Base-by-base conservation (phyloP, 1,140 invertebrate genomes). In the Globodera rostochiensis region DNA sequence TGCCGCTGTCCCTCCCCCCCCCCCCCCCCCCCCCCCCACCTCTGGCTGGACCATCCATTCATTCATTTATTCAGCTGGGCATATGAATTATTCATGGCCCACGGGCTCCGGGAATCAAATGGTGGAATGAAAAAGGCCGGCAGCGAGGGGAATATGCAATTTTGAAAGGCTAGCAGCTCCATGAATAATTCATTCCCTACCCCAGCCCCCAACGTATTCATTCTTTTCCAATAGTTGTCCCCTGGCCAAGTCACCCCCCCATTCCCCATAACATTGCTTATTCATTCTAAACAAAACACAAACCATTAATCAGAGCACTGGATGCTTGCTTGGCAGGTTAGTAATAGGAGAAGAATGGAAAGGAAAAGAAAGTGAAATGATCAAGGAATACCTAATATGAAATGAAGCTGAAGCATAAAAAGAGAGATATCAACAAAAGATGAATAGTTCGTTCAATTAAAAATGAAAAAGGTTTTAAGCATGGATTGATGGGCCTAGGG, bases 1-100 rank as follows among this genome's bases (percentile, higher is more conserved):
- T 9, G 13, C 57, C 11, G 57, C 19, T 9, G 57, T 9, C n/a
- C n/a, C n/a, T n/a, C n/a, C 8, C 57, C 57, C 57, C 13, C 15
- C 25, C n/a, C 69, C 25, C 69, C 25, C 69, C 21, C 8, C 21
- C 69, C 46, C 21, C 69, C 3, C n/a, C 15, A 4, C 69, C 69
- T 7, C 7, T 7, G 6, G 21, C 21, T 71, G 9, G 69, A 36
- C 69, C n/a, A 47, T 19, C n/a, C n/a, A n/a, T n/a, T 47, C 69
- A 71, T 71, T 47, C 69, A 71, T 47, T 47, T 47, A 71, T 71
- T 71, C 69, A 71, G 69, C 69, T 71, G 46, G 46, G 69, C 69
- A 25, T 45, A 71, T 71, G 69, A 36, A 71, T 71, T 71, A 71
- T 71, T 71, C 69, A 71, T 71, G 69, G 69, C 57, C 57, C 57